Percentiles rank a stretch among this genome's conserved stretches.
Evolutionary conservation across 2,797 vertebrate genomes (phyloP).

Genomic region (Acanthurus tractus): DNA sequence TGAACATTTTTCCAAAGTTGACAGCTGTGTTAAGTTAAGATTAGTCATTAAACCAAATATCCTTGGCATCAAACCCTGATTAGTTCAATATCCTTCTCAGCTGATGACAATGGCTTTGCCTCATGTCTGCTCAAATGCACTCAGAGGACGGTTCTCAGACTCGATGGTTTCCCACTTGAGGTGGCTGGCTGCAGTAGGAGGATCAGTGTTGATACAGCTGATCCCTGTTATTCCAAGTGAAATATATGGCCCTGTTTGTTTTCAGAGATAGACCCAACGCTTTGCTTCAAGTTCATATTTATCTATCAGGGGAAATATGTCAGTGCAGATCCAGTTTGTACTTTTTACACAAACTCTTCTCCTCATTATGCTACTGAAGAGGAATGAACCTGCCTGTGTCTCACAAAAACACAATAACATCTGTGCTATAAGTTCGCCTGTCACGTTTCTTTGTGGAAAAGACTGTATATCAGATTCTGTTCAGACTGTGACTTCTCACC

Average conservation of each 20-base stretch:
- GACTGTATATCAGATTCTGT: conserved; percentile 7
- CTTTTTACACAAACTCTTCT: conserved; percentile 55
- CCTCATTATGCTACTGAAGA: conserved; percentile 39
- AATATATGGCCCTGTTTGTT: conserved; percentile 90
- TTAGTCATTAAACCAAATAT: conserved; percentile 33
- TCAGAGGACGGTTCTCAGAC: conserved; percentile 68
- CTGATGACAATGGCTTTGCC: conserved; percentile 45
- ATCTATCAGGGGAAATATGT: conserved; percentile 86
- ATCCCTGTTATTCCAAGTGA: conserved; percentile 88
- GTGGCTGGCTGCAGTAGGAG: conserved; percentile 86
- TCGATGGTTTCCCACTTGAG: conserved; percentile 75
- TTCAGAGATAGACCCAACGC: conserved; percentile 86
- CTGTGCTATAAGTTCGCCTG: background rate
- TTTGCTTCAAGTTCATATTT: conserved; percentile 89
- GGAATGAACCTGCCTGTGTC: conserved; percentile 30
- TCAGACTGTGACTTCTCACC: conserved; percentile 8
- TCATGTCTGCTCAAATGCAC: conserved; percentile 53
- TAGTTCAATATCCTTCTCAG: conserved; percentile 35
- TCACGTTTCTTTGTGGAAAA: conserved; percentile 6
- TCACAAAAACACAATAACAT: conserved; percentile 13
- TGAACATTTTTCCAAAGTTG: conserved; percentile 25
- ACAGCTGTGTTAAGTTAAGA: conserved; percentile 21
- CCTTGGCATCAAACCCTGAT: conserved; percentile 32
- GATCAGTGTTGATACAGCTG: conserved; percentile 93
- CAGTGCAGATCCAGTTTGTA: conserved; percentile 75